Evolutionary conservation across 2,113 vertebrate species (phyloP).

Genomic region (Chaenogobius annularis): DNA sequence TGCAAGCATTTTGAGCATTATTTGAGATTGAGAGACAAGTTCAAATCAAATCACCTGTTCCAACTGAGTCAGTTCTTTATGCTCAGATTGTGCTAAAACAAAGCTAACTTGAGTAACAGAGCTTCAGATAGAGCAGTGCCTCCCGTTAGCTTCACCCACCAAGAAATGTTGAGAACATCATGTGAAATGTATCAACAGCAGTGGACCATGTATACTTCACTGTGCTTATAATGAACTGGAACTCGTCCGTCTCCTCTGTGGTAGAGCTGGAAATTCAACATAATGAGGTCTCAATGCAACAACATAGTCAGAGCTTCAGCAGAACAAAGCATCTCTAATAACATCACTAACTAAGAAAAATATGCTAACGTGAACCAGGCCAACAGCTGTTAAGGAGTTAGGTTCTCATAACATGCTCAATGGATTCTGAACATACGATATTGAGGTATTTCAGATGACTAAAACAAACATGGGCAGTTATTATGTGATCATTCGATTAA

Average conservation of each 20-base stretch:
- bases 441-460: too few relatives aligned
- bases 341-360: not conserved
- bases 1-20: too few relatives aligned
- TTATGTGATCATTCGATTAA: too few relatives aligned
- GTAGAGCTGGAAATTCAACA: constrained; percentile 43
- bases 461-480: too few relatives aligned
- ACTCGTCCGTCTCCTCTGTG: constrained; percentile 9
- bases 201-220: constrained; percentile 25
- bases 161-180: too few relatives aligned
- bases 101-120: too few relatives aligned
- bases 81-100: too few relatives aligned
- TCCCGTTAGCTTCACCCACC: too few relatives aligned
- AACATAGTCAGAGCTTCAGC: constrained; percentile 26
- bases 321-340: constrained; percentile 28
- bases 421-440: not conserved
- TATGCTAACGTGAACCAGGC: not conserved
- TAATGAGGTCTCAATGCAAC: constrained; percentile 43
- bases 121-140: too few relatives aligned
- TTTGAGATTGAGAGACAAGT: too few relatives aligned
- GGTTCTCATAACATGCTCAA: not conserved
- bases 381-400: not conserved
- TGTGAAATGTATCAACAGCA: constrained; percentile 16
- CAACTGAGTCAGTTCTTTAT: too few relatives aligned
- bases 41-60: too few relatives aligned
- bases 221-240: constrained; percentile 22